Evolutionary conservation across 2,888 invertebrate species (phyloP), one percentile per base, ranked within the genome.

Genomic region (Troides oblongomaculatus): DNA sequence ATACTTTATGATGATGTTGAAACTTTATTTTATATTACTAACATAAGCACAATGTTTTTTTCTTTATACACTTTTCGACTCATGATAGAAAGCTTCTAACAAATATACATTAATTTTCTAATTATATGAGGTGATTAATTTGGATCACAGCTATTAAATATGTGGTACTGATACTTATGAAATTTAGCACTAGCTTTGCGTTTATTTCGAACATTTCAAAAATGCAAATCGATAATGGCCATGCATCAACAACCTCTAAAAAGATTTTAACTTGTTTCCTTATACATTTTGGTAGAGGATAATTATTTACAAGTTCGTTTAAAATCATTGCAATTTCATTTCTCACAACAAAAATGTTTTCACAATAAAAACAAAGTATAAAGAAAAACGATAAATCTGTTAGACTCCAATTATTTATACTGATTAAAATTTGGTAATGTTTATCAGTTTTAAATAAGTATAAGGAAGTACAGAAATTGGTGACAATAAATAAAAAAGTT

Each of bases 261-360:
- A 90, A 89, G 2, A 84, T 82, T 75, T 90, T 89, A 8, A 86
- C 87, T 75, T 88, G 86, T 3, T 82, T 74, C 61, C 87, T 77
- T 79, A 85, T 84, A 1, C 72, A 74, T 70, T 79, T 82, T 2
- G 88, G 87, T 4, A 87, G 77, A 21, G 81, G 79, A 62, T 89
- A 88, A 72, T 88, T 83, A 84, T 86, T 88, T 25, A 88, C 81
- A 2, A 89, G 67, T 71, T 88, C 83, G 70, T 88, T 89, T 1
- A 88, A 80, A 50, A 87, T 75, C 30, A 83, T 75, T 71, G 82
- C 85, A 0, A 85, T 86, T 3, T 76, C 72, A n/a, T 81, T 82
- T 18, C 88, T 81, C 5, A 80, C 79, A 17, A 76, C 43, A 62
- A 80, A 75, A 23, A 88, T 70, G 30, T 68, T 74, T 74, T 88